Conservation (phyloP, 2,888 invertebrate species). For the Dione juno region DNA sequence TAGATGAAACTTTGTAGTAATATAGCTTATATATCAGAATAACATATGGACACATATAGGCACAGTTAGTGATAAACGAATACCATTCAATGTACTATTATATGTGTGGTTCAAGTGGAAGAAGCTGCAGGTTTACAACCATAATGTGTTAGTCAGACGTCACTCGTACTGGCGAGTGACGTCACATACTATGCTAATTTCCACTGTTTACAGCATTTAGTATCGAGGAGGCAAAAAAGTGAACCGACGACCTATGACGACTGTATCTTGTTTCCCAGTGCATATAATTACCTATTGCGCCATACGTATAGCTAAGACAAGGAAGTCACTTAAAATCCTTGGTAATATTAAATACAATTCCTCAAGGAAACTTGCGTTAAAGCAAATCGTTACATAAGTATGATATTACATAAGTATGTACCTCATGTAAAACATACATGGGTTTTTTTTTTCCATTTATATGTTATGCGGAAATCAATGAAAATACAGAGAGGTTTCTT, state of each 20-base stretch:
- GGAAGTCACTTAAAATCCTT: constrained; percentile 18
- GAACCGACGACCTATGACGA: not conserved
- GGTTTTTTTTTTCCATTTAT: not conserved
- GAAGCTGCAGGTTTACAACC: too few species aligned
- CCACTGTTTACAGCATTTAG: not conserved
- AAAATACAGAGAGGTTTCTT: not conserved
- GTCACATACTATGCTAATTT: not conserved
- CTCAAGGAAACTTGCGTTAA: constrained; percentile 23
- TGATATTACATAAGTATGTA: constrained; percentile 1
- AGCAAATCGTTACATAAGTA: constrained; percentile 7
- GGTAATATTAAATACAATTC: constrained; percentile 13
- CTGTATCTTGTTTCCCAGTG: not conserved
- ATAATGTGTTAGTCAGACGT: too few species aligned
- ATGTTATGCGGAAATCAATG: not conserved
- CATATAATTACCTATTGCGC: constrained; percentile 11
- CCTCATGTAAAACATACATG: too few species aligned
- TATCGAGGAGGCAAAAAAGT: not conserved
- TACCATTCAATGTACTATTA: too few species aligned
- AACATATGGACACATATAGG: too few species aligned
- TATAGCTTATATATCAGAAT: too few species aligned
- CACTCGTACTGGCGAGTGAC: not conserved
- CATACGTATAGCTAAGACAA: not conserved
- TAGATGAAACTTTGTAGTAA: too few species aligned
- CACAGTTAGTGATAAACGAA: too few species aligned
- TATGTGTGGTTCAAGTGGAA: too few species aligned